Percentiles rank a stretch among this genome's conserved stretches.
These are phyloP conservation scores for Reinhardtius hippoglossoides DNA, from an alignment of 2,113 vertebrate genomes.

Conservation along the genomic window DNA sequence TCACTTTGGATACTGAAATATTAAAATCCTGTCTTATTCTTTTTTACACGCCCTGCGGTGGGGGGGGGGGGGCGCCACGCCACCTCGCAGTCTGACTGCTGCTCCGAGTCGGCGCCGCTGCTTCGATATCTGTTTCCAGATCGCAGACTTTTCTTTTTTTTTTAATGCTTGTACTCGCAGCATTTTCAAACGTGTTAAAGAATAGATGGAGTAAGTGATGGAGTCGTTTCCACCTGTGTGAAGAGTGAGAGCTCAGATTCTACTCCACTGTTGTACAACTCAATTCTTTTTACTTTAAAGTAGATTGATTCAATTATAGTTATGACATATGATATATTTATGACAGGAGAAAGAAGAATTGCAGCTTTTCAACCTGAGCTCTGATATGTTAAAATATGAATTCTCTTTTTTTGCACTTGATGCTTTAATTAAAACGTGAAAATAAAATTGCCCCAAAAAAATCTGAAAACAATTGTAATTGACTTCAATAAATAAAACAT, in stretches of 20 bases:
- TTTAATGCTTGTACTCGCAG: conserved; percentile 52
- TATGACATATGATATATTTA: conserved; percentile 1
- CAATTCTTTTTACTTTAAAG: background rate
- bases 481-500: background rate
- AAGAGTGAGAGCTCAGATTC: conserved; percentile 21
- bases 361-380: conserved; percentile 16
- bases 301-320: conserved; percentile 48
- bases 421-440: background rate
- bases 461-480: too few relatives aligned
- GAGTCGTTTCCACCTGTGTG: conserved; percentile 57
- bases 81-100: conserved; percentile 64
- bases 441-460: background rate
- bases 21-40: conserved; percentile 81
- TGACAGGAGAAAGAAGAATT: background rate
- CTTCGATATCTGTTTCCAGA: conserved; percentile 69
- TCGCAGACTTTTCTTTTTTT: conserved; percentile 72
- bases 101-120: conserved; percentile 53
- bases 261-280: conserved; percentile 1
- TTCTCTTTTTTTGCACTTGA: background rate
- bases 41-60: conserved; percentile 71
- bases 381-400: background rate
- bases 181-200: conserved; percentile 75
- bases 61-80: conserved; percentile 29
- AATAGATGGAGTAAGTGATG: conserved; percentile 77
- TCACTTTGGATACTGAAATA: conserved; percentile 82